A percentile compares a stretch with the other conserved stretches of the same genome.
phyloP scores from a whole-genome alignment of 2,888 invertebrate species.

The Corythucha ciliata region DNA sequence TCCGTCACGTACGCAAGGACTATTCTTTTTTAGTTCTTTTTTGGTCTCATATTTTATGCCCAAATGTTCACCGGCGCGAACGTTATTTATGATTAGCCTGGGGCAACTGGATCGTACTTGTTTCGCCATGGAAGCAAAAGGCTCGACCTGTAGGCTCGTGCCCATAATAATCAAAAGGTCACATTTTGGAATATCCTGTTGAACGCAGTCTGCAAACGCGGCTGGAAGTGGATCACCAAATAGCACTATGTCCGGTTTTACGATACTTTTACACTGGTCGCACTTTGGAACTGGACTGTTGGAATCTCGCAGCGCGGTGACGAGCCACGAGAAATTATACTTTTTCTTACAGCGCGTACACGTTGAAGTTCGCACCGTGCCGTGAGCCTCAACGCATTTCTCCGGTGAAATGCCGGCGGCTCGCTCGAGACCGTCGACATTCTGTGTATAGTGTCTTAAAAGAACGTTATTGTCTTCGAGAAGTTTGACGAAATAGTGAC shows the following conservation, averaged over 20 bases:
- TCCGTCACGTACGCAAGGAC: not conserved
- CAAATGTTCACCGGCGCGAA: constrained; percentile 8
- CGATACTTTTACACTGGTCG: constrained; percentile 60
- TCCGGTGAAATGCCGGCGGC: constrained; percentile 42
- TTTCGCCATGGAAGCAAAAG: constrained; percentile 70
- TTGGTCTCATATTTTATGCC: too few relatives aligned
- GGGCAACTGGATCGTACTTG: constrained; percentile 64
- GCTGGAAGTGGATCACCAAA: constrained; percentile 85
- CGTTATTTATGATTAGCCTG: constrained; percentile 72
- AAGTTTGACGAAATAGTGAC: constrained; percentile 83
- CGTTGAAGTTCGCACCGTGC: constrained; percentile 80
- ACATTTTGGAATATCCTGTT: constrained; percentile 70
- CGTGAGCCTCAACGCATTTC: constrained; percentile 89
- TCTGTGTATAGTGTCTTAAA: constrained; percentile 41
- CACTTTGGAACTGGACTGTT: constrained; percentile 68
- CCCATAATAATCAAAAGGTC: constrained; percentile 92
- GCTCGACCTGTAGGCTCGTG: constrained; percentile 87
- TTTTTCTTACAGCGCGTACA: constrained; percentile 66
- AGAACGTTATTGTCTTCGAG: constrained; percentile 63
- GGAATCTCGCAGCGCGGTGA: constrained; percentile 54
- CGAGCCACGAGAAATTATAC: constrained; percentile 73
- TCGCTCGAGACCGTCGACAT: constrained; percentile 63
- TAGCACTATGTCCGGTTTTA: constrained; percentile 93
- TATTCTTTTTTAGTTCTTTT: too few relatives aligned
- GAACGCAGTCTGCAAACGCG: constrained; percentile 59